Conservation (phyloP, 2,797 vertebrate genomes). For the Pelobates cultripes region DNA sequence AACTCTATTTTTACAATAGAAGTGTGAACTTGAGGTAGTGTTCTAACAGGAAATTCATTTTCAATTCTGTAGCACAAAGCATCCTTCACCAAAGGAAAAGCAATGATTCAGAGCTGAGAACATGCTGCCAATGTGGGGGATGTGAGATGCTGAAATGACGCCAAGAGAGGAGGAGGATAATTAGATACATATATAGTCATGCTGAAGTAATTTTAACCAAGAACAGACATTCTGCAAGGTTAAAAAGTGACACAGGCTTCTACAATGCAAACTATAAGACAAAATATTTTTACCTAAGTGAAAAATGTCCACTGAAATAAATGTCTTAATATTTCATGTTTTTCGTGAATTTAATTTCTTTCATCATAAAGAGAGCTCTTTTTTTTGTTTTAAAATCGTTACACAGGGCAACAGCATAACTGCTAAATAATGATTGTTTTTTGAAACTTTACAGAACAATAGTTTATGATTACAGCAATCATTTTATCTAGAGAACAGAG, state of each 20-base stretch:
- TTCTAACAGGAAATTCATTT: slow-evolving; percentile 22
- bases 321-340: no score
- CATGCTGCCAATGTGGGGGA: slow-evolving; percentile 30
- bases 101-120: slow-evolving; percentile 46
- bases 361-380: no score
- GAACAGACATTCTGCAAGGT: slow-evolving; percentile 34
- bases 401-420: no score
- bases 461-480: no score
- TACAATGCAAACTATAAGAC: background rate
- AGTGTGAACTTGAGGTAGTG: background rate
- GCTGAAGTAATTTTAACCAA: slow-evolving; percentile 43
- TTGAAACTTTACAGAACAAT: no score
- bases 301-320: no score
- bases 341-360: no score
- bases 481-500: no score
- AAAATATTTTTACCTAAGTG: no score
- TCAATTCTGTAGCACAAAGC: slow-evolving; percentile 27
- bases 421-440: no score
- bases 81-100: slow-evolving; percentile 9
- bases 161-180: slow-evolving; percentile 19
- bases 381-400: no score
- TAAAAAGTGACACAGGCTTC: slow-evolving; percentile 14
- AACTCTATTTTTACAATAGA: background rate
- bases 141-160: slow-evolving; percentile 4
- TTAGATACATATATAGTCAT: slow-evolving; percentile 40